Percentiles rank a stretch among this genome's conserved stretches.
These are phyloP conservation scores for Theristicus caerulescens DNA, from an alignment of 2,113 vertebrate genomes.

Conservation along the genomic window DNA sequence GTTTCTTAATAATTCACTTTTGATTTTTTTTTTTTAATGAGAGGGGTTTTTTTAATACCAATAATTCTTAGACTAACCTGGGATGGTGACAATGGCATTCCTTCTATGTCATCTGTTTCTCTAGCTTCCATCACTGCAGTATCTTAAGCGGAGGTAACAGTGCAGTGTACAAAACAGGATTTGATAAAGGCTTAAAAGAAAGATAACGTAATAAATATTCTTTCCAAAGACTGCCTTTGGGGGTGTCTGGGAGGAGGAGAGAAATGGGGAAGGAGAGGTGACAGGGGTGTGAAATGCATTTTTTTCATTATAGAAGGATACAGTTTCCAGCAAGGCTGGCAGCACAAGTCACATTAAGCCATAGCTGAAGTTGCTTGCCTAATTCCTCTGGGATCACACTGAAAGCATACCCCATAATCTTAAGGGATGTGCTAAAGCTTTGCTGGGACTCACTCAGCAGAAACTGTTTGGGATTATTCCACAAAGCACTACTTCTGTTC, in stretches of 20 bases:
- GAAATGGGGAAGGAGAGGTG: neutral
- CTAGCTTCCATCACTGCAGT: neutral
- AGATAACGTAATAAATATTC: constrained; percentile 27
- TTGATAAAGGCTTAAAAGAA: constrained; percentile 8
- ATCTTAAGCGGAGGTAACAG: neutral
- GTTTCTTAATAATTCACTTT: neutral
- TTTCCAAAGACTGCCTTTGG: neutral
- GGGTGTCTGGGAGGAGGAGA: neutral
- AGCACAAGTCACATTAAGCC: constrained; percentile 56
- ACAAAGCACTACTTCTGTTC: constrained; percentile 52
- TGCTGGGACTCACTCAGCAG: constrained; percentile 68
- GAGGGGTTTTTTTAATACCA: neutral
- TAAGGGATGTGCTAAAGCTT: constrained; percentile 67
- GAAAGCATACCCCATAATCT: constrained; percentile 63
- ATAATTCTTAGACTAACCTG: neutral
- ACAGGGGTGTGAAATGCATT: neutral
- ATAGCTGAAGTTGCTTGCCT: constrained; percentile 53
- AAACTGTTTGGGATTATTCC: constrained; percentile 61
- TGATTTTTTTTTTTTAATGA: neutral
- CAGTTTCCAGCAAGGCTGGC: constrained; percentile 27
- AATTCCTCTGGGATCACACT: constrained; percentile 60
- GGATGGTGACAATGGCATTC: neutral
- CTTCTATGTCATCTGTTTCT: neutral
- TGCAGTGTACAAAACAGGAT: neutral
- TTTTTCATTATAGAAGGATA: constrained; percentile 46